These are phyloP conservation scores for Dynastes tityus DNA, from an alignment of 2,888 invertebrate species.

Conservation along the genomic window DNA sequence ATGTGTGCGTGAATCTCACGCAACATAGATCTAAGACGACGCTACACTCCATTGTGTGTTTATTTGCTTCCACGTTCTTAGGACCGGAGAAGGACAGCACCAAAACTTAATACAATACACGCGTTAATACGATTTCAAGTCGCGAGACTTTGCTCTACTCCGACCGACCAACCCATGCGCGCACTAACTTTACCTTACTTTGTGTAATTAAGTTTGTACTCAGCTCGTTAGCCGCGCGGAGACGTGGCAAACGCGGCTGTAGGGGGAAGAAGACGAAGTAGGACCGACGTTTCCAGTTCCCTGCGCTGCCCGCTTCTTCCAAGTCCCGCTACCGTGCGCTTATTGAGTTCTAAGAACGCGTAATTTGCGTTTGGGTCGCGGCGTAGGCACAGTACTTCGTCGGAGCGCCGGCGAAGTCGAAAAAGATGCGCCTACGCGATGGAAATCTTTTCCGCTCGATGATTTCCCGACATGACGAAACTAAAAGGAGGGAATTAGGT, in stretches of 20 bases:
- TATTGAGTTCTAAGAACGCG: conserved; percentile 55
- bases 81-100: neutral
- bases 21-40: too few species aligned
- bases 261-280: conserved; percentile 25
- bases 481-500: too few species aligned
- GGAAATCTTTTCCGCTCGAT: too few species aligned
- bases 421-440: too few species aligned
- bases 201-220: conserved; percentile 63
- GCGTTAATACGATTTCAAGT: conserved; percentile 61
- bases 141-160: conserved; percentile 59
- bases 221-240: conserved; percentile 59
- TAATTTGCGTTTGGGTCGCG: conserved; percentile 51
- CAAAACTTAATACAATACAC: conserved; percentile 46
- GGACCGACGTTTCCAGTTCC: conserved; percentile 7
- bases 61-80: neutral
- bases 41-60: neutral
- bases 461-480: too few species aligned
- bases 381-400: neutral
- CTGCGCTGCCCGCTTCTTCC: neutral
- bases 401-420: neutral
- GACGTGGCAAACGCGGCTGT: neutral
- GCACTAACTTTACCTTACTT: conserved; percentile 61
- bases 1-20: too few species aligned
- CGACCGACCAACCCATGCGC: neutral
- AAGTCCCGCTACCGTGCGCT: conserved; percentile 45